phyloP scores from a whole-genome alignment of 1,140 invertebrate species.

The Ceratina japonica region DNA sequence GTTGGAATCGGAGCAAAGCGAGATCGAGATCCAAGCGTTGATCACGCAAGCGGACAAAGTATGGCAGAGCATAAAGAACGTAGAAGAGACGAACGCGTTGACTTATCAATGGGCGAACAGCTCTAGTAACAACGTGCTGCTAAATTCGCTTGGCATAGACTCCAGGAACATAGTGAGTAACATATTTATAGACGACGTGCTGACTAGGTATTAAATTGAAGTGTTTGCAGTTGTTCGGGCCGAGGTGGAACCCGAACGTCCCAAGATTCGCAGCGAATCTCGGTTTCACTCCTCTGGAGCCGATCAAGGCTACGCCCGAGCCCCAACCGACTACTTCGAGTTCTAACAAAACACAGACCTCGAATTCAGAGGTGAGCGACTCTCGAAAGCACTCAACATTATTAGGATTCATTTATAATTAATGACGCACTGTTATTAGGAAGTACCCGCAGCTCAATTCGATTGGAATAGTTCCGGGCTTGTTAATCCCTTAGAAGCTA shows the following conservation, averaged over 20 bases:
- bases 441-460: constrained; percentile 83
- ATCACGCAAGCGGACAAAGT: constrained; percentile 70
- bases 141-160: constrained; percentile 88
- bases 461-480: constrained; percentile 84
- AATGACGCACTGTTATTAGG: constrained; percentile 66
- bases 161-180: constrained; percentile 90
- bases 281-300: constrained; percentile 86
- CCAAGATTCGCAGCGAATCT: constrained; percentile 90
- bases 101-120: constrained; percentile 87
- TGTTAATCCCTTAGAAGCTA: constrained; percentile 83
- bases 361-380: constrained; percentile 68
- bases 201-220: constrained; percentile 31
- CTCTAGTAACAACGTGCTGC: constrained; percentile 83
- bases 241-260: constrained; percentile 87
- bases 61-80: constrained; percentile 82
- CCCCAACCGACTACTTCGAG: constrained; percentile 59
- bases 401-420: constrained; percentile 21
- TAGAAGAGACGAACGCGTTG: constrained; percentile 85
- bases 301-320: constrained; percentile 82
- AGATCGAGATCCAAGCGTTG: constrained; percentile 68
- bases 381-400: no score
- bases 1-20: constrained; percentile 52
- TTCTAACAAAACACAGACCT: constrained; percentile 68
- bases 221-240: constrained; percentile 84
- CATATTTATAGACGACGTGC: background rate